These are phyloP conservation scores for Pseudococcus longispinus DNA, from an alignment of 2,888 invertebrate genomes.

Conservation along the genomic window DNA sequence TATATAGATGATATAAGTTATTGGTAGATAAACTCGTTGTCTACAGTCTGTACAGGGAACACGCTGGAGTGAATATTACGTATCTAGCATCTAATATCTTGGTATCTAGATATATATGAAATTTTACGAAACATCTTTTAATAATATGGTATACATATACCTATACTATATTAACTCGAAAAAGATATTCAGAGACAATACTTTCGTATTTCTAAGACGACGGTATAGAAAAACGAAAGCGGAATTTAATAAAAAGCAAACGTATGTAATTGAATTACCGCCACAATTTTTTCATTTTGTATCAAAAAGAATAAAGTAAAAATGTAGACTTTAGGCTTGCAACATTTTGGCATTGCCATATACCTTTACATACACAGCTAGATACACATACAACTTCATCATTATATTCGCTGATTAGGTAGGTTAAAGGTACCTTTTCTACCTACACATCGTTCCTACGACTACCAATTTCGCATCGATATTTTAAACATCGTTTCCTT, in stretches of 20 bases:
- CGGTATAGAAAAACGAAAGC: conserved; percentile 34
- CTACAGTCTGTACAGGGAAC: background rate
- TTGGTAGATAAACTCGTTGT: background rate
- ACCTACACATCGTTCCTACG: background rate
- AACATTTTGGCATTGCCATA: background rate
- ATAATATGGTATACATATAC: background rate
- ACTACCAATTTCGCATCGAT: background rate
- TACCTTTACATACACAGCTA: background rate
- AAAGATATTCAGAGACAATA: conserved; percentile 36
- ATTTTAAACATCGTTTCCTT: no score
- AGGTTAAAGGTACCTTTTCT: background rate
- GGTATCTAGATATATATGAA: background rate
- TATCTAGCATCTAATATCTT: background rate
- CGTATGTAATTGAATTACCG: conserved; percentile 21
- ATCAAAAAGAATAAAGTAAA: conserved; percentile 62
- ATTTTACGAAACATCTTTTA: background rate
- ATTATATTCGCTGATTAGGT: background rate
- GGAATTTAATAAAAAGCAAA: conserved; percentile 45
- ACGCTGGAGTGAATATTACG: background rate
- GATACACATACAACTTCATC: background rate
- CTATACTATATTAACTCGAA: background rate
- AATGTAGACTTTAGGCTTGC: background rate
- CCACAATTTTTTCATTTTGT: conserved; percentile 27
- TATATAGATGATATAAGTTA: background rate
- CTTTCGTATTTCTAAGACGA: background rate